These are phyloP conservation scores for Pocillopora meandrina DNA, from an alignment of 92 coral and sea anemone genomes.

Conservation along the genomic window DNA sequence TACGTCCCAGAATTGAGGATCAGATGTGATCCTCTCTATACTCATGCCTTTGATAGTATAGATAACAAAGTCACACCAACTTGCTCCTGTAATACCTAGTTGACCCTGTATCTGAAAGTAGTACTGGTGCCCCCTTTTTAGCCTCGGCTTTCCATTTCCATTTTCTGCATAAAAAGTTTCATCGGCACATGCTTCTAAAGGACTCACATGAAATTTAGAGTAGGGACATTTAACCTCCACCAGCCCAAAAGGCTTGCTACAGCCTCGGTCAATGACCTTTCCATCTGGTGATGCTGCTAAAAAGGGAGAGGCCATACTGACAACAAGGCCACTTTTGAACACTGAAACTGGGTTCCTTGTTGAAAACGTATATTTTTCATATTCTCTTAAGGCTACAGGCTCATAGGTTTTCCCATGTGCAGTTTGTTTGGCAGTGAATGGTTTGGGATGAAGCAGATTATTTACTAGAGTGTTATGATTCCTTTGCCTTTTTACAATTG, in stretches of 20 bases:
- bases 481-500: too few relatives aligned
- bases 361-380: too few relatives aligned
- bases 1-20: constrained; percentile 40
- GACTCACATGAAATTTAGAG: constrained; percentile 62
- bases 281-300: too few relatives aligned
- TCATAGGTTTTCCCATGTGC: too few relatives aligned
- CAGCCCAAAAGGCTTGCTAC: constrained; percentile 57
- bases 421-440: too few relatives aligned
- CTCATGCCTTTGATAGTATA: constrained; percentile 60
- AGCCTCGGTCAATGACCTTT: constrained; percentile 39
- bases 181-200: constrained; percentile 69
- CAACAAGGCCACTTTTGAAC: too few relatives aligned
- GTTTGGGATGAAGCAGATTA: too few relatives aligned
- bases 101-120: constrained; percentile 70
- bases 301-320: too few relatives aligned
- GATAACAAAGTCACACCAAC: constrained; percentile 71
- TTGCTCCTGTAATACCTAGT: constrained; percentile 51
- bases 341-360: too few relatives aligned
- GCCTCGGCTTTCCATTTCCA: constrained; percentile 41
- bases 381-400: too few relatives aligned
- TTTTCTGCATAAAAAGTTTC: constrained; percentile 39
- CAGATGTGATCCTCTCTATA: constrained; percentile 54
- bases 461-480: too few relatives aligned
- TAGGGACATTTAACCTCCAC: constrained; percentile 70
- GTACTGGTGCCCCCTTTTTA: constrained; percentile 48